Evolutionary conservation across 2,888 invertebrate species (phyloP), one percentile per base, ranked within the genome.

Genomic region (Pegoplata infirma): DNA sequence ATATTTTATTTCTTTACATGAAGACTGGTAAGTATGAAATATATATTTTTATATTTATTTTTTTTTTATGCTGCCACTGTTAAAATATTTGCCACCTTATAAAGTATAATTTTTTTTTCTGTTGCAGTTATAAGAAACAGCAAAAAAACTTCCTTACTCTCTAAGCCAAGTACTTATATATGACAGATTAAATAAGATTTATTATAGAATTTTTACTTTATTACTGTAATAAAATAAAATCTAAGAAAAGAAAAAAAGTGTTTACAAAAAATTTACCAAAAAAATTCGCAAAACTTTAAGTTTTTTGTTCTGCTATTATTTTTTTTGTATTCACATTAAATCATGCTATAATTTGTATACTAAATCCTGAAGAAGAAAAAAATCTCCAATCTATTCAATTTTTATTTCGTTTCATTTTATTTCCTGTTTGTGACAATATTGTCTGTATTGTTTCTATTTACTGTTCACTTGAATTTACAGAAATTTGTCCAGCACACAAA

Each of bases 161-260:
- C 61, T 53, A 64, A 73, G 49, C 64, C 46, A 73, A 25, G 8
- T 64, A 25, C 16, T 64, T 58, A 58, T 44, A 73, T 21, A 49
- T 64, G 72, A 58, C 66, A 66, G 64, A 66, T 73, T 73, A 73
- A 73, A 66, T 44, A 73, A 73, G 73, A 73, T 73, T 73, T 73
- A 73, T 73, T 64, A 58, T 19, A 19, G 14, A 32, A 21, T 61
- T 61, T 28, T 17, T 53, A 12, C 7, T 47, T 56, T 61, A 61
- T 53, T 53, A 4, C 69, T 6, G 6, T 21, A 69, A 51, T 19
- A 59, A 59, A 53, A 28, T 19, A 8, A 59, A 51, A 53, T 59
- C 32, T 32, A 10, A n/a, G n/a, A n/a, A n/a, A n/a, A n/a, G n/a
- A n/a, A n/a, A n/a, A n/a, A 10, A 32, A 32, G 2, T 32, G 8